These are phyloP conservation scores for Empis livida DNA, from an alignment of 2,888 invertebrate species.

Conservation along the genomic window DNA sequence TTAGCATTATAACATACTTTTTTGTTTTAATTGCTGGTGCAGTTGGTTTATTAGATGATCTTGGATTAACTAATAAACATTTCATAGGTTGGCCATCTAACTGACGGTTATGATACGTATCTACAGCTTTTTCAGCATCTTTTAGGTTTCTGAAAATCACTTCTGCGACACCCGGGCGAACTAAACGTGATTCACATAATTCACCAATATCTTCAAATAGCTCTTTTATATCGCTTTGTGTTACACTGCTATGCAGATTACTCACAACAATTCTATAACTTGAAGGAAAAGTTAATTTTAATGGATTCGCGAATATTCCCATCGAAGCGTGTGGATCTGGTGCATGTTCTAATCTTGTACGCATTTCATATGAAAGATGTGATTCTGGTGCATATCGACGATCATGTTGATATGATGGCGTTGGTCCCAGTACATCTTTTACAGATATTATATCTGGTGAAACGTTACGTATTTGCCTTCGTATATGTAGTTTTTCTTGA, in stretches of 20 bases:
- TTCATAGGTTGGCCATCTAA: slow-evolving; percentile 91
- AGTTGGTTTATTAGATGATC: slow-evolving; percentile 48
- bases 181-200: slow-evolving; percentile 67
- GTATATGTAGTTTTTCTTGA: slow-evolving; percentile 9
- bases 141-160: slow-evolving; percentile 76
- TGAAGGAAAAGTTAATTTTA: slow-evolving; percentile 13
- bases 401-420: slow-evolving; percentile 15
- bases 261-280: slow-evolving; percentile 84
- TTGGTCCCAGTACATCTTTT: slow-evolving; percentile 17
- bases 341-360: slow-evolving; percentile 28
- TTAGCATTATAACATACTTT: slow-evolving; percentile 15
- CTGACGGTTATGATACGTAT: slow-evolving; percentile 85
- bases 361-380: slow-evolving; percentile 32
- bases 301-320: slow-evolving; percentile 31
- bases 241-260: slow-evolving; percentile 75
- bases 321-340: slow-evolving; percentile 31
- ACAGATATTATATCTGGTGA: slow-evolving; percentile 21
- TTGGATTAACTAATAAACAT: slow-evolving; percentile 69
- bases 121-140: slow-evolving; percentile 82
- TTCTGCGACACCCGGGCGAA: slow-evolving; percentile 80
- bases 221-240: slow-evolving; percentile 85
- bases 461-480: slow-evolving; percentile 24
- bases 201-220: slow-evolving; percentile 88
- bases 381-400: slow-evolving; percentile 25
- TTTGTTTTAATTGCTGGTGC: slow-evolving; percentile 25